Evolutionary conservation across 35 echinoderm and acorn worm species (phyloP), one percentile per base, ranked within the genome.

Genomic region (Patiria miniata): DNA sequence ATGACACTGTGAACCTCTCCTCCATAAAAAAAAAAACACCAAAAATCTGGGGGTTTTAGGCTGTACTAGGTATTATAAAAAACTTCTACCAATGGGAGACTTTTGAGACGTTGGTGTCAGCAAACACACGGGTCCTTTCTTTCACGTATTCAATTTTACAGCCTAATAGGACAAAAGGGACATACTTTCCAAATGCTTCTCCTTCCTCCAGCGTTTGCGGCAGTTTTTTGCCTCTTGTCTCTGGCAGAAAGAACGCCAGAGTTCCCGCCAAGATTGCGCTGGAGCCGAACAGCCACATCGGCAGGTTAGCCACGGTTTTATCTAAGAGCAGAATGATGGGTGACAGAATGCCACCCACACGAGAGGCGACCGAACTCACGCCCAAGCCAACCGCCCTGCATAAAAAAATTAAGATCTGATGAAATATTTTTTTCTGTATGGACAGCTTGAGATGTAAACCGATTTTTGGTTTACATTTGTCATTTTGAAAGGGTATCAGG

Each of bases 181-280:
- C 65, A 26, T 23, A 73, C 65, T 73, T 73, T 73, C 82, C 82
- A 22, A 92, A 69, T 21, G 53, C 44, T 59, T 93, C 91, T 29
- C 85, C 91, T 84, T 93, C 91, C 42, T 83, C 69, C 7, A 93
- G 37, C 14, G 91, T 93, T 37, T 88, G 85, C 9, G 91, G 91
- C 8, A 93, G 91, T 16, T 23, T 79, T 33, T 44, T 60, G 22
- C 82, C 76, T 22, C n/a, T 52, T n/a, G 91, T 93, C 51, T 93
- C 91, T 9, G 91, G 91, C 12, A 93, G 69, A 7, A 93, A 83
- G 8, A 88, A 69, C 8, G 68, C 68, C 16, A 88, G 77, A 2
- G 88, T 36, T 21, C 91, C 91, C 28, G 91, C 91, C 17, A 82
- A 19, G 19, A 93, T 51, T 2, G 91, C 59, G 51, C 78, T 39